Base-by-base conservation (phyloP, 2,797 vertebrate species). In the Enteromius radiatus region DNA sequence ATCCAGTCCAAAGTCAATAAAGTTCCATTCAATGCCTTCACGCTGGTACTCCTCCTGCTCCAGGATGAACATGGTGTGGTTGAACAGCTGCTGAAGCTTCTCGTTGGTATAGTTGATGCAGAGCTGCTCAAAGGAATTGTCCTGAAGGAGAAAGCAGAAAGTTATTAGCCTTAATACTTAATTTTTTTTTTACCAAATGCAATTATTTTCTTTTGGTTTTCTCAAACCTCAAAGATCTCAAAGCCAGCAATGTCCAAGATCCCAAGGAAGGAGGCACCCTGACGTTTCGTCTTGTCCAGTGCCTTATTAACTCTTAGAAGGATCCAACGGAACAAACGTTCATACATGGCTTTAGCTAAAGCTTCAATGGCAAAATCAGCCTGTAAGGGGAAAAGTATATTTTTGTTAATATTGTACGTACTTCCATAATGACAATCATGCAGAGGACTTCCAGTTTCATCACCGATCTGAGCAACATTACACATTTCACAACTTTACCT, bases 241-340 rank as follows among this genome's bases (percentile, higher is more conserved):
- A 99, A 99, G 43, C 98, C 98, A 19, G 98, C 98, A 12, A 99
- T 99, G 89, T 99, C 98, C 88, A 99, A 95, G 94, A 99, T 99
- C 1, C 98, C 98, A 67, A 99, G 83, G 92, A 99, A 99, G 3
- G 97, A 98, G 0, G 97, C 95, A 0, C 97, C 95, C 88, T 99
- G 98, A 84, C 96, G 94, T 86, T 99, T 98, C 10, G 97, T 98
- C 92, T 98, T 98, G 87, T 99, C 96, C 0, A 99, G 93, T 21
- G 97, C 97, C 89, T 98, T 99, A 92, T 99, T 99, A 77, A 99
- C 96, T 0, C 97, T 93, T 54, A 85, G 90, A 21, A 99, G 94
- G 64, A 99, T 96, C 97, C 98, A 99, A 0, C 94, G 96, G 90
- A 99, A 99, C 47, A 99, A 94, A 1, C 97, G 96, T 80, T 99